Evolutionary conservation across 2,797 vertebrate genomes (phyloP), one percentile per base, ranked within the genome.

Genomic region (Xerus rutilus): DNA sequence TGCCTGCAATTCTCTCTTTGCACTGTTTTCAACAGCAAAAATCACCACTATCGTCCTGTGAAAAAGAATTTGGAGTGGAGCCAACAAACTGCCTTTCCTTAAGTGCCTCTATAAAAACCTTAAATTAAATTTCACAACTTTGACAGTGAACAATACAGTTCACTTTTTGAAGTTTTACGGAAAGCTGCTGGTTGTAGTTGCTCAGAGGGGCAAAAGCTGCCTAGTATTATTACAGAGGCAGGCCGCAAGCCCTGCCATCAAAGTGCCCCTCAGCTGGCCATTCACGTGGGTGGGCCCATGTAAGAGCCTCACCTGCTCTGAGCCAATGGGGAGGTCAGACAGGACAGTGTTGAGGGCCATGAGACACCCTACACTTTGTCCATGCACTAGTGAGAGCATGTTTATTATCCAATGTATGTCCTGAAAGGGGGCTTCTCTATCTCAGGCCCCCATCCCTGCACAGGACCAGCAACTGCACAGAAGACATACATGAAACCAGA

Each of bases 81-180:
- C 69, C 78, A 96, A 94, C 64, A 81, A 93, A 92, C 32, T 57
- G 77, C 54, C 62, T 92, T 82, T 95, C 72, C 43, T 88, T 93
- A 94, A 91, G 54, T 52, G 67, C 67, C 65, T 95, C 92, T 86
- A 67, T 89, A 86, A 90, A 90, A 89, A 93, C 59, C 54, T 70
- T 86, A 85, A 93, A 91, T 89, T 67, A 77, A 89, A 87, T 67
- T 72, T 96, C 85, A 88, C 93, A 84, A 67, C 35, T 86, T 7
- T 79, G 67, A 67, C 47, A 89, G 57, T 15, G 59, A 94, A 94
- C 43, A 65, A 74, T 32, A 90, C 15, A 65, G 45, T 74, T 93
- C 3, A 10, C 54, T 83, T 92, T 90, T 39, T 93, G 82, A 93
- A 78, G 74, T 94, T 54, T 91, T 83, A 76, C 72, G 3, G 3